phyloP scores from a whole-genome alignment of 2,888 invertebrate species.

The Prosapia bicincta region DNA sequence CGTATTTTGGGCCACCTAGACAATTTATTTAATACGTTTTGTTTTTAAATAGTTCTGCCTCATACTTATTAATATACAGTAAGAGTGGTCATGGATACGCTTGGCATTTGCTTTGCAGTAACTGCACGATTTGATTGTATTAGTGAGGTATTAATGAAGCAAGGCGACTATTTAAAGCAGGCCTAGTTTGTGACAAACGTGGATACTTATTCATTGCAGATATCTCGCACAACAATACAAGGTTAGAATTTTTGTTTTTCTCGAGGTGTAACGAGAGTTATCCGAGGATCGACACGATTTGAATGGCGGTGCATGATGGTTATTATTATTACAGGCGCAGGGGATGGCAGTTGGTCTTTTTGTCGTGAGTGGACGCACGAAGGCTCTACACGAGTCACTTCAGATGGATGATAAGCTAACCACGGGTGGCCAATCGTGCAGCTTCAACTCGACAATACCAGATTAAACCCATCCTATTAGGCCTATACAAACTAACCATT shows the following conservation, averaged over 20 bases:
- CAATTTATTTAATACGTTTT: no score
- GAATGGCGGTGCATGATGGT: background rate
- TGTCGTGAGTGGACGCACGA: slow-evolving; percentile 2
- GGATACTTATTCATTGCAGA: background rate
- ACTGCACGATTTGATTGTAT: background rate
- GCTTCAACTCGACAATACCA: background rate
- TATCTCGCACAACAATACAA: background rate
- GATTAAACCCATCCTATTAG: background rate
- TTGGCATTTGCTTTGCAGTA: background rate
- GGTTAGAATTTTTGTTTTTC: background rate
- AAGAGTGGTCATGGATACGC: no score
- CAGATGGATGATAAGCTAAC: background rate
- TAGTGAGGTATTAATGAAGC: background rate
- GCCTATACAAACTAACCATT: background rate
- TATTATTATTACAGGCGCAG: background rate
- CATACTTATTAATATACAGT: no score
- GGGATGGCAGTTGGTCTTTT: slow-evolving; percentile 2
- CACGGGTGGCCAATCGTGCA: slow-evolving; percentile 2
- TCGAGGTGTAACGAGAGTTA: background rate
- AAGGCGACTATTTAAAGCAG: background rate
- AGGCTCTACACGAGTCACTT: background rate
- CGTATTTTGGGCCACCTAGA: no score
- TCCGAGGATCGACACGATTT: background rate
- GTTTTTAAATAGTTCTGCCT: no score
- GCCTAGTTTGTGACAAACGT: background rate